Percentiles rank a stretch among this genome's conserved stretches.
Evolutionary conservation across 2,888 invertebrate genomes (phyloP).

Genomic region (Buathra laborator): DNA sequence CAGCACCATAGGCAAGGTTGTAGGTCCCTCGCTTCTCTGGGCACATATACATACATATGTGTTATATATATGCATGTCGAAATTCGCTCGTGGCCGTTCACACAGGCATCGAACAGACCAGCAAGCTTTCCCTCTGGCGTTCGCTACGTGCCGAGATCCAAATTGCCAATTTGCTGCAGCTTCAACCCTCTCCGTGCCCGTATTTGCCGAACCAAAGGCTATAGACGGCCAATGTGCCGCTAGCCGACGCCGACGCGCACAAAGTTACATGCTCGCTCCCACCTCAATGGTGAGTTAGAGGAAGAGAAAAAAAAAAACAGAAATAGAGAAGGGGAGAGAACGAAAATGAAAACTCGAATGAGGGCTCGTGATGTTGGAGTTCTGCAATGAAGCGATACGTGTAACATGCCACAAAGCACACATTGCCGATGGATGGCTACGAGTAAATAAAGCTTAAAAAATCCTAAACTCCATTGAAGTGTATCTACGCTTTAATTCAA

Average conservation of each 20-base stretch:
- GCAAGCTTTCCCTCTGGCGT: slow-evolving; percentile 48
- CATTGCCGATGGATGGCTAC: neutral
- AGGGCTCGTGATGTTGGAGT: slow-evolving; percentile 7
- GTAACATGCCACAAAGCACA: neutral
- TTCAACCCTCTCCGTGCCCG: slow-evolving; percentile 70
- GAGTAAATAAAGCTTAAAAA: neutral
- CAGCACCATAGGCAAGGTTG: slow-evolving; percentile 2
- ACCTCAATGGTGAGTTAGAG: slow-evolving; percentile 46
- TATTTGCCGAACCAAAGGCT: slow-evolving; percentile 72
- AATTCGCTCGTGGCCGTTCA: slow-evolving; percentile 57
- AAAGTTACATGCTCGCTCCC: slow-evolving; percentile 30
- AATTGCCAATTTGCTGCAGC: slow-evolving; percentile 78
- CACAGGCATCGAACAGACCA: slow-evolving; percentile 44
- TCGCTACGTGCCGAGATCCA: slow-evolving; percentile 69
- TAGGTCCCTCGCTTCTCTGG: slow-evolving; percentile 35
- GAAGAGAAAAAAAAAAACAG: slow-evolving; percentile 33
- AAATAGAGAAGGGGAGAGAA: slow-evolving; percentile 25
- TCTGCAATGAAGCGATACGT: slow-evolving; percentile 38
- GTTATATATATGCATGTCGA: slow-evolving; percentile 25
- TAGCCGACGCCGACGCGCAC: slow-evolving; percentile 18
- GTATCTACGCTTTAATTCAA: no score
- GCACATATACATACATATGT: no score
- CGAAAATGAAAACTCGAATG: slow-evolving; percentile 28
- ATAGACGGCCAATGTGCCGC: slow-evolving; percentile 61
- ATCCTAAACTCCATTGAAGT: neutral